phyloP scores from a whole-genome alignment of 1,140 invertebrate species.

The Portunus trituberculatus region DNA sequence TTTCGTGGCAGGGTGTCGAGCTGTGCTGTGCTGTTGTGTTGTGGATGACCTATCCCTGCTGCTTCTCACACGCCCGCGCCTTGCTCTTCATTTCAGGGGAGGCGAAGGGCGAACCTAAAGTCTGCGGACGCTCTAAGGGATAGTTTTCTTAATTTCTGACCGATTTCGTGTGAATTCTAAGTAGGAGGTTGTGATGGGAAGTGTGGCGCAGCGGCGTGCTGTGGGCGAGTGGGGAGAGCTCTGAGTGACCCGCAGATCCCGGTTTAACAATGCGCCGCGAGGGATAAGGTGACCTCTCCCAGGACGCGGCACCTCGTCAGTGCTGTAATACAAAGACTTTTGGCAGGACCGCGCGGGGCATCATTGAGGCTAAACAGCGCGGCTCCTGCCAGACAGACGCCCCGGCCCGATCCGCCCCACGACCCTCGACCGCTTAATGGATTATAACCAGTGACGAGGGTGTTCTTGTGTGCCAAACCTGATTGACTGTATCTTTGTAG shows the following conservation, averaged over 20 bases:
- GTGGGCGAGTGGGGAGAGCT: no score
- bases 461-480: no score
- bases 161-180: not conserved
- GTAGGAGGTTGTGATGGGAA: not conserved
- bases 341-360: not conserved
- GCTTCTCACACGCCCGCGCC: no score
- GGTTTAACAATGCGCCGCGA: no score
- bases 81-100: no score
- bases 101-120: not conserved
- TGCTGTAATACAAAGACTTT: not conserved
- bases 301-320: not conserved
- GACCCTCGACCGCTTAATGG: not conserved
- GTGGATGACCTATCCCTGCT: no score
- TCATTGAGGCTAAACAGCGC: not conserved
- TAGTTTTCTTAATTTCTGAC: not conserved
- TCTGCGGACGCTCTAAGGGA: not conserved
- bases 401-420: not conserved
- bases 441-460: not conserved
- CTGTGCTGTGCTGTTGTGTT: no score
- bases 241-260: no score
- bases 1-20: not conserved
- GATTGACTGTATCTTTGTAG: not conserved
- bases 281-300: no score
- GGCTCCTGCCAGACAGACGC: not conserved
- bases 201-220: not conserved